These are phyloP conservation scores for Chaetops frenatus DNA, from an alignment of 2,113 vertebrate genomes.

Conservation along the genomic window DNA sequence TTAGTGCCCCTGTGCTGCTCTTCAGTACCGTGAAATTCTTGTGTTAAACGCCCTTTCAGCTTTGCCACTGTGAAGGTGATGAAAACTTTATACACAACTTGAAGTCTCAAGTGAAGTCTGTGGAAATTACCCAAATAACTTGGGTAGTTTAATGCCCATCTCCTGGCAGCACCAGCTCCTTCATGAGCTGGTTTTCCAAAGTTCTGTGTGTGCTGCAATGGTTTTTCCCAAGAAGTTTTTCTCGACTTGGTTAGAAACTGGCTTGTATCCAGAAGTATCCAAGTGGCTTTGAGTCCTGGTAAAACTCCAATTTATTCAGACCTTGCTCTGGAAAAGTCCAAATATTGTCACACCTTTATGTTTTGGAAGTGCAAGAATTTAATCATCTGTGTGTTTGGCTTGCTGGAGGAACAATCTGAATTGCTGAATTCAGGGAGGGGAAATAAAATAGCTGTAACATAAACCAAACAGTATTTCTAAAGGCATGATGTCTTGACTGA, in stretches of 20 bases:
- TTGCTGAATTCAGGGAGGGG: not conserved
- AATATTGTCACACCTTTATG: not conserved
- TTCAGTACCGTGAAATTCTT: not conserved
- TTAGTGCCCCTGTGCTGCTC: not conserved
- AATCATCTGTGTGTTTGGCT: not conserved
- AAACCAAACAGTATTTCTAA: constrained; percentile 2
- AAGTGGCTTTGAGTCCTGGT: not conserved
- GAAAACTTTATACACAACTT: not conserved
- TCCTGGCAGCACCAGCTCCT: not conserved
- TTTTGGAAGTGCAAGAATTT: not conserved
- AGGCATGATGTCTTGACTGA: not conserved
- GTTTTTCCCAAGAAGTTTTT: not conserved
- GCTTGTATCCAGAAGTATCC: not conserved
- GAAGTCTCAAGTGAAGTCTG: not conserved
- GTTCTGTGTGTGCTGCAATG: not conserved
- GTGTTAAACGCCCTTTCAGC: not conserved
- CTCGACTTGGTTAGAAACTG: not conserved
- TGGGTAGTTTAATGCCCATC: not conserved
- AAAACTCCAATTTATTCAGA: not conserved
- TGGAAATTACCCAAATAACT: not conserved
- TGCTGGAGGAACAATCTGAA: not conserved
- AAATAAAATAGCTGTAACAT: not conserved
- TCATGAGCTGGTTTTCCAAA: not conserved
- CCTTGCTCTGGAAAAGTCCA: not conserved
- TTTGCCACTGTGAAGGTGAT: not conserved